These are phyloP conservation scores for Arctia plantaginis DNA, from an alignment of 2,888 invertebrate genomes.

Conservation along the genomic window DNA sequence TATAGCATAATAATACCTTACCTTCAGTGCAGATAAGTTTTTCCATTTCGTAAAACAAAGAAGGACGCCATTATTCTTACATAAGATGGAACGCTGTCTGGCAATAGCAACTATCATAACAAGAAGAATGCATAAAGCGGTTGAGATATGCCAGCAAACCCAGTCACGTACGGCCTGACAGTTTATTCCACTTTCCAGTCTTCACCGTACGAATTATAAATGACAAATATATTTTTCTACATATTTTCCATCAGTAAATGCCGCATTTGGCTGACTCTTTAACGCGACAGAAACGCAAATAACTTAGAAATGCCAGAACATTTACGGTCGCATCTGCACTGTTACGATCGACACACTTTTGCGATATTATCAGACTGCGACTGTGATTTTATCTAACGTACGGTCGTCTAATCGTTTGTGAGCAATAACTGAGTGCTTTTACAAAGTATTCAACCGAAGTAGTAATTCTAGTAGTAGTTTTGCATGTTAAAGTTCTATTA, in stretches of 20 bases:
- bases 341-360: slow-evolving; percentile 43
- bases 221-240: slow-evolving; percentile 71
- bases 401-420: slow-evolving; percentile 13
- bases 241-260: slow-evolving; percentile 53
- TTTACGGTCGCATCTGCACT: slow-evolving; percentile 36
- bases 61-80: slow-evolving; percentile 49
- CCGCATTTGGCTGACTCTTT: slow-evolving; percentile 57
- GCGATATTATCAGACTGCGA: slow-evolving; percentile 30
- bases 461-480: neutral
- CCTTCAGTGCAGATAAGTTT: neutral
- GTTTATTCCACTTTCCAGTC: slow-evolving; percentile 79
- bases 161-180: slow-evolving; percentile 78
- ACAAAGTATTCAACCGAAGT: slow-evolving; percentile 7
- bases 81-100: slow-evolving; percentile 59
- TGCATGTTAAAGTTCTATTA: neutral
- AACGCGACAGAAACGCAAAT: slow-evolving; percentile 46
- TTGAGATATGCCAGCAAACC: slow-evolving; percentile 66
- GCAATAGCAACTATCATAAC: slow-evolving; percentile 63
- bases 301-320: slow-evolving; percentile 50
- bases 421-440: neutral
- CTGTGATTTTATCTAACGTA: slow-evolving; percentile 20
- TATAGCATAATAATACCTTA: neutral
- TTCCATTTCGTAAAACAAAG: slow-evolving; percentile 46
- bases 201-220: slow-evolving; percentile 81
- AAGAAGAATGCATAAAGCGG: slow-evolving; percentile 68